Evolutionary conservation across 2,113 vertebrate species (phyloP).

Genomic region (Halcyon malimbica): DNA sequence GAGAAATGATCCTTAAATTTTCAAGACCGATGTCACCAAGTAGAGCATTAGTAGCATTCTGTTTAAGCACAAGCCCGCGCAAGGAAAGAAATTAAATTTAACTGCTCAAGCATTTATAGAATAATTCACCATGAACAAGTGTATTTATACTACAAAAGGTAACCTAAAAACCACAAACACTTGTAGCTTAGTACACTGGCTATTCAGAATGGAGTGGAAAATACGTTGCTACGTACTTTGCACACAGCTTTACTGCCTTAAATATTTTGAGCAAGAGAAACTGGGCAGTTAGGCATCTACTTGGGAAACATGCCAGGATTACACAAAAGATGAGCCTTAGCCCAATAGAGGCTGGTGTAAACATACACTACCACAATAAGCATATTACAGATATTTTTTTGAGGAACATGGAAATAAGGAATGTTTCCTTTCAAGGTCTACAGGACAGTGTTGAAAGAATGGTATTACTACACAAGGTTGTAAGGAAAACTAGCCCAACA

Average conservation of each 20-base stretch:
- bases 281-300: background rate
- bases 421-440: background rate
- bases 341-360: background rate
- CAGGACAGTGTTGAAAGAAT: background rate
- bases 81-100: background rate
- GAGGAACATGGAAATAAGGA: background rate
- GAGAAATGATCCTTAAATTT: background rate
- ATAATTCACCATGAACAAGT: background rate
- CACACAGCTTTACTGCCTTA: background rate
- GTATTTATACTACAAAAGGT: background rate
- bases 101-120: background rate
- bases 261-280: background rate
- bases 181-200: background rate
- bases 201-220: background rate
- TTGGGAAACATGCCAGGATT: background rate
- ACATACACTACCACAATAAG: background rate
- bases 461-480: background rate
- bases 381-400: background rate
- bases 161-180: background rate
- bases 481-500: background rate
- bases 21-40: background rate
- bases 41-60: background rate
- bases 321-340: background rate
- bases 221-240: rapidly evolving
- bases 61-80: background rate